A percentile compares a stretch with the other conserved stretches of the same genome.
Conservation (phyloP, 2,113 vertebrate genomes). For the Pollachius pollachius region DNA sequence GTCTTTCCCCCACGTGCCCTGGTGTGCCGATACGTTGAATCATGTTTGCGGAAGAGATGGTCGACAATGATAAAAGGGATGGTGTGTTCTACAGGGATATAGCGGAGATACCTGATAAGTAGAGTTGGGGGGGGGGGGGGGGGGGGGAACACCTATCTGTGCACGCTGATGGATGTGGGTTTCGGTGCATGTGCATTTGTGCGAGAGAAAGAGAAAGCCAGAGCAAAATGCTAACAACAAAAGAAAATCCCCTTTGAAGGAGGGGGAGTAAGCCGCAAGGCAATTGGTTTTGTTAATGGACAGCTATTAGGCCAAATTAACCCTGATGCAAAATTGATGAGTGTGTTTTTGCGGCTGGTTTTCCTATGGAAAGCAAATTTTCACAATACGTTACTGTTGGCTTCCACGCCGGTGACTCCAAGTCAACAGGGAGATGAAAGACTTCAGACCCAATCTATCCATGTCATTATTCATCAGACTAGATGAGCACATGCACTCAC, state of each 20-base stretch:
- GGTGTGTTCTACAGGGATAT: too few relatives aligned
- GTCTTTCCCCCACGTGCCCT: too few relatives aligned
- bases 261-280: slow-evolving; percentile 10
- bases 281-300: slow-evolving; percentile 55
- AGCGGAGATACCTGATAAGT: too few relatives aligned
- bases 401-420: slow-evolving; percentile 36
- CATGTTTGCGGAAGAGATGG: too few relatives aligned
- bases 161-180: not conserved
- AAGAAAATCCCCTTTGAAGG: slow-evolving; percentile 17
- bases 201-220: slow-evolving; percentile 7
- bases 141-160: too few relatives aligned
- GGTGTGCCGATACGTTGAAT: too few relatives aligned
- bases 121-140: too few relatives aligned
- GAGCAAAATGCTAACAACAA: not conserved
- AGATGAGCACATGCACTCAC: slow-evolving; percentile 20
- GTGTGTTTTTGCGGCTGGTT: slow-evolving; percentile 54
- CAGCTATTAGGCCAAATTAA: slow-evolving; percentile 59
- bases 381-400: slow-evolving; percentile 40
- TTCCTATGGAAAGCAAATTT: slow-evolving; percentile 56
- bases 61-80: too few relatives aligned
- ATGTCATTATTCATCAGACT: slow-evolving; percentile 48
- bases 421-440: slow-evolving; percentile 50
- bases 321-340: slow-evolving; percentile 63
- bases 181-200: not conserved
- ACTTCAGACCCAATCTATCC: slow-evolving; percentile 51